Evolutionary conservation across 2,888 invertebrate genomes (phyloP), one percentile per base, ranked within the genome.

Genomic region (Phrixothrix hirtus): DNA sequence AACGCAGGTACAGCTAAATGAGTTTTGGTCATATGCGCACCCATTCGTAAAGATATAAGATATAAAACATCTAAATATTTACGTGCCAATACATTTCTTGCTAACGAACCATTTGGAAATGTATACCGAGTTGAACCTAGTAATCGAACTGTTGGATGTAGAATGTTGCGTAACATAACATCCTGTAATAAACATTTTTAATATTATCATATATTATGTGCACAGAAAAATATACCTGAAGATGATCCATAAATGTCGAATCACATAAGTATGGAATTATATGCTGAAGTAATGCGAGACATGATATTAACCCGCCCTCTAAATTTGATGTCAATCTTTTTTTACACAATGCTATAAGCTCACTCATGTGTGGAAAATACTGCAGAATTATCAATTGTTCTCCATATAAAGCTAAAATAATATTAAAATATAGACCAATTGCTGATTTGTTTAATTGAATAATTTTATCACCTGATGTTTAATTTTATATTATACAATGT

Each of bases 361-460:
- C 95, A 17, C 88, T 87, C 78, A 92, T 88, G 70, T 94, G 93
- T 0, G 94, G 92, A 57, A 95, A 78, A 75, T 95, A 95, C 75
- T 95, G 95, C 61, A 90, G 79, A 59, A 94, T 79, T 66, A 95
- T 88, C 53, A 95, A 82, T 67, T 92, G 90, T 68, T 93, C 92
- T 14, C 93, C 94, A 73, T 92, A 94, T 65, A 94, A 79, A 29
- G 84, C 89, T 54, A 14, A 35, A 45, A 25, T 6, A 26, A n/a
- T n/a, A 14, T 13, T 34, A 21, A 3, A 21, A 21, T 21, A 21
- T 7, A 21, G 7, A 21, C 5, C 5, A 30, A 21, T n/a, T n/a
- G n/a, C n/a, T n/a, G n/a, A n/a, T n/a, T n/a, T n/a, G n/a, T n/a
- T n/a, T n/a, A n/a, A n/a, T n/a, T n/a, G n/a, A n/a, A n/a, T n/a